Percentiles rank a stretch among this genome's conserved stretches.
Evolutionary conservation across 2,113 vertebrate genomes (phyloP).

Genomic region (Forbesichthys agassizii): DNA sequence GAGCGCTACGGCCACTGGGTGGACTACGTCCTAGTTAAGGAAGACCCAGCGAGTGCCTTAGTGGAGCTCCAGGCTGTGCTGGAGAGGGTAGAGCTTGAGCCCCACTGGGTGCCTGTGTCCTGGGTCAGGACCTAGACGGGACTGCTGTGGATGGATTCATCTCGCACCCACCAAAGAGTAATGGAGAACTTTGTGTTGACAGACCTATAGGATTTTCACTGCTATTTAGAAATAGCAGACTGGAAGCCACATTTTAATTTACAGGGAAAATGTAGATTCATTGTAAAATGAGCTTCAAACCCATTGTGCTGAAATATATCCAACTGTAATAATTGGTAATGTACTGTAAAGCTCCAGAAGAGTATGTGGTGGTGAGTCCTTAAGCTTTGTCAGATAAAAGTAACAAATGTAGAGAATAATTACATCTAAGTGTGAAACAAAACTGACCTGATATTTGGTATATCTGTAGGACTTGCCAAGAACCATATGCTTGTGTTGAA

Average conservation of each 20-base stretch:
- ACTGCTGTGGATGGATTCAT: neutral
- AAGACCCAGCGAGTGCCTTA: constrained; percentile 81
- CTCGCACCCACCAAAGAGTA: too few species aligned
- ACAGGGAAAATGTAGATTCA: constrained; percentile 15
- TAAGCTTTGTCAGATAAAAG: too few species aligned
- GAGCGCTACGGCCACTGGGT: constrained; percentile 87
- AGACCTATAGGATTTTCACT: constrained; percentile 24
- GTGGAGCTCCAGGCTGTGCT: constrained; percentile 81
- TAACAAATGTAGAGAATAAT: neutral
- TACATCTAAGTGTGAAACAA: constrained; percentile 35
- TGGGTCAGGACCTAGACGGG: constrained; percentile 82
- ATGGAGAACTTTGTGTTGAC: neutral
- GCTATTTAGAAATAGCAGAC: constrained; percentile 1
- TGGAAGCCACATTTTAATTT: constrained; percentile 3
- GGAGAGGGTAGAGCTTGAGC: constrained; percentile 81
- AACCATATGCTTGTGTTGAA: neutral
- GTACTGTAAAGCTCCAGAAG: constrained; percentile 3
- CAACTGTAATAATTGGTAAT: constrained; percentile 9
- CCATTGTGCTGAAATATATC: constrained; percentile 17
- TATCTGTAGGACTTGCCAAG: neutral
- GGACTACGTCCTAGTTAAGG: constrained; percentile 85
- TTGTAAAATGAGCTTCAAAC: constrained; percentile 10
- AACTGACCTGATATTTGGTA: constrained; percentile 8
- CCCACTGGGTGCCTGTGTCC: constrained; percentile 87
- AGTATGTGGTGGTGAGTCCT: neutral